Conservation (phyloP, 2,797 vertebrate species). For the Myripristis murdjan region DNA sequence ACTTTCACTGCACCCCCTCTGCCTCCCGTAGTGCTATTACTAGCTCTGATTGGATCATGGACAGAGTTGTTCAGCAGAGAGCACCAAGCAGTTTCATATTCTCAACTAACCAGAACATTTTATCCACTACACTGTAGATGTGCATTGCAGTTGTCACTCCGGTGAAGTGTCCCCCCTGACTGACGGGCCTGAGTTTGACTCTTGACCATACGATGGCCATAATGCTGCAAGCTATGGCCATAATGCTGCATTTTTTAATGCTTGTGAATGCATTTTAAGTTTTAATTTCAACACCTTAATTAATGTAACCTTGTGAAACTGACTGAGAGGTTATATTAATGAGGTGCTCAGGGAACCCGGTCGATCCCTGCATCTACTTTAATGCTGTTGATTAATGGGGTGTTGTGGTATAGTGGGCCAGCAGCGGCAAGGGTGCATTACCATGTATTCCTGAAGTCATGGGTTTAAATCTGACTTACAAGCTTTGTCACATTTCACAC, state of each 20-base stretch:
- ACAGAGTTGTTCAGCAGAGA: slow-evolving; percentile 26
- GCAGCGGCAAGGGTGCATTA: slow-evolving; percentile 8
- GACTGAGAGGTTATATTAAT: slow-evolving; percentile 53
- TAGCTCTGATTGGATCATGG: slow-evolving; percentile 36
- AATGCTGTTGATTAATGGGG: slow-evolving; percentile 51
- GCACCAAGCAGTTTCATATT: slow-evolving; percentile 31
- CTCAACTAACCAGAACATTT: slow-evolving; percentile 53
- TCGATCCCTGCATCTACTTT: slow-evolving; percentile 12
- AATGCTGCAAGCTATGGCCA: neutral
- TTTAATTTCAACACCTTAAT: slow-evolving; percentile 53
- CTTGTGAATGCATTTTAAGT: slow-evolving; percentile 16
- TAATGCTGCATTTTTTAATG: neutral
- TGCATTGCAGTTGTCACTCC: no score
- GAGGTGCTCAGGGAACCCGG: slow-evolving; percentile 34
- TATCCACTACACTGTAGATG: slow-evolving; percentile 15
- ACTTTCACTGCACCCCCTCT: slow-evolving; percentile 22
- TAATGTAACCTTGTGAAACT: slow-evolving; percentile 33
- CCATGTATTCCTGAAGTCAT: neutral
- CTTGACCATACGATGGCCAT: neutral
- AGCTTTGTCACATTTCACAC: no score
- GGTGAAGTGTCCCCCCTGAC: neutral
- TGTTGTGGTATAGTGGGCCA: slow-evolving; percentile 30
- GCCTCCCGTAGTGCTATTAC: slow-evolving; percentile 11
- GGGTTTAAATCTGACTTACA: no score
- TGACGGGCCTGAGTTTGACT: neutral